Conservation (phyloP, 2,113 vertebrate species). For the Prionailurus bengalensis region DNA sequence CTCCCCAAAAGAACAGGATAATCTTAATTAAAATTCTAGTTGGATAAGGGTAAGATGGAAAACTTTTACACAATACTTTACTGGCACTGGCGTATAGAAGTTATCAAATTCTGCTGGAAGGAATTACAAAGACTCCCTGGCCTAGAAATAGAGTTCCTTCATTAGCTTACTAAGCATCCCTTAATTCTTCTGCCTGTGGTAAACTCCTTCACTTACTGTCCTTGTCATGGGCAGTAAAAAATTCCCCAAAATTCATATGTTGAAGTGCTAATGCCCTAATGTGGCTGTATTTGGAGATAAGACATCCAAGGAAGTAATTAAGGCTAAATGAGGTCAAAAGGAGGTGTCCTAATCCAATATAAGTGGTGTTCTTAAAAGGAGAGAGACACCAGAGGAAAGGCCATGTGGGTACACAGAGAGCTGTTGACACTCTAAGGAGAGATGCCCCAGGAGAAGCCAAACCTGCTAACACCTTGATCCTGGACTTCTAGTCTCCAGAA, state of each 20-base stretch:
- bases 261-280: neutral
- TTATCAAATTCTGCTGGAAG: neutral
- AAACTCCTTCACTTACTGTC: neutral
- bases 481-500: neutral
- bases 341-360: neutral
- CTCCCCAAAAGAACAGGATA: neutral
- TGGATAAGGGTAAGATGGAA: neutral
- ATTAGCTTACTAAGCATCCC: neutral
- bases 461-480: neutral
- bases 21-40: slow-evolving; percentile 14
- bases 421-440: neutral
- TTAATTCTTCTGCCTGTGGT: neutral
- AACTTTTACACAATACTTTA: neutral
- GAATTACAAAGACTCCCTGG: neutral
- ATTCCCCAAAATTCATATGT: neutral
- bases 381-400: neutral
- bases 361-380: neutral
- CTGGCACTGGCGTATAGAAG: neutral
- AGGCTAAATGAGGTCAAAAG: neutral
- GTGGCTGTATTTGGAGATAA: slow-evolving; percentile 1
- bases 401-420: neutral
- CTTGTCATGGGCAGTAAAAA: neutral
- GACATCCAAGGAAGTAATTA: neutral
- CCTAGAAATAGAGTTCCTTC: neutral
- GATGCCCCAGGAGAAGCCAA: neutral